Base-by-base conservation (phyloP, 2,797 vertebrate species). In the Sparidentex hasta region DNA sequence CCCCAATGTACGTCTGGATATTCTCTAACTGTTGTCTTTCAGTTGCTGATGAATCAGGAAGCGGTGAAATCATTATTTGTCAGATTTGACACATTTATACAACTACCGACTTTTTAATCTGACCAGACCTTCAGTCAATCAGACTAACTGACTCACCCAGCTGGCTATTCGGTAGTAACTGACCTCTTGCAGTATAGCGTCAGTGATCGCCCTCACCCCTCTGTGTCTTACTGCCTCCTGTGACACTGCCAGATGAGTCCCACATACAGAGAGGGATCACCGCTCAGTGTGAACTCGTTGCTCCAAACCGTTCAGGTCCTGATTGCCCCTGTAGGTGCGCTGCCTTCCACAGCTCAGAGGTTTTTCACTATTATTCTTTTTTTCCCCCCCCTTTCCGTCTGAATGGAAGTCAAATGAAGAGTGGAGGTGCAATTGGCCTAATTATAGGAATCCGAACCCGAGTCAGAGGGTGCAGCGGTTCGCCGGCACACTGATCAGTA, bases 381-480 rank as follows among this genome's bases (percentile, higher is more conserved):
- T 63, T 62, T 43, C 48, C 43, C 48, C 11, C 47, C 52, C 11
- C 50, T 77, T 68, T 76, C 71, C 16, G 65, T 44, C 47, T 86
- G 81, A 89, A 85, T 85, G 81, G 50, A 76, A 65, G 62, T 78
- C 44, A 79, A 82, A 85, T 80, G 59, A 88, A 73, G 82, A 88
- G 64, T 57, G 62, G 64, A 71, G 80, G 66, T 75, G 75, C 66
- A 63, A 86, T 76, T 76, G 87, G 82, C 81, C 90, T 87, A 87
- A 92, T 92, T 92, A 92, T 68, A 78, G 33, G 75, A 88, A 87
- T 90, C 81, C 83, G 69, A 73, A 73, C 65, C 71, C 51, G 20
- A 48, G 67, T 76, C 23, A 63, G 47, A 63, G 66, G 74, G 41
- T 68, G 38, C 46, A 62, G 57, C 27, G 20, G 59, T 76, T 89